These are phyloP conservation scores for Drosophila leontia DNA, from an alignment of 1,140 invertebrate genomes.

Conservation along the genomic window DNA sequence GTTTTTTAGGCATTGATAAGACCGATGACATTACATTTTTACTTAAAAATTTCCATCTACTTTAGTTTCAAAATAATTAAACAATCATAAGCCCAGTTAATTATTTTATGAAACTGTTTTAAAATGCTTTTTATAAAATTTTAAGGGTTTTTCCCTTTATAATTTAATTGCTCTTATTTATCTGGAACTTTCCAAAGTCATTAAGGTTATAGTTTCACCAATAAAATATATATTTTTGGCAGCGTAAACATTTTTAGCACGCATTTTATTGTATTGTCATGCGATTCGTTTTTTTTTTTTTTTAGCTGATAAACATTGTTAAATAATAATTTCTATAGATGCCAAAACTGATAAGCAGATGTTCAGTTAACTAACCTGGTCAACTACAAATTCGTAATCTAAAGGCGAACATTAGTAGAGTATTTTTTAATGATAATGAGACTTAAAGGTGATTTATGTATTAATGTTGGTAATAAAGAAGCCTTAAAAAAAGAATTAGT, in stretches of 20 bases:
- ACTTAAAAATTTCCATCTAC: background rate
- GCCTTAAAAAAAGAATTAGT: background rate
- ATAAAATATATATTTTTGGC: constrained; percentile 2
- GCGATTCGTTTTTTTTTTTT: constrained; percentile 15
- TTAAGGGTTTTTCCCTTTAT: background rate
- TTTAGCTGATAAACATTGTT: constrained; percentile 16
- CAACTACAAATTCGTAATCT: constrained; percentile 14
- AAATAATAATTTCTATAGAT: constrained; percentile 26
- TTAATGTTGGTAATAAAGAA: background rate
- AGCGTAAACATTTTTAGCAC: background rate
- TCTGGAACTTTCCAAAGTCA: constrained; percentile 1
- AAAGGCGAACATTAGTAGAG: background rate
- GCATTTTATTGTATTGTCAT: constrained; percentile 1
- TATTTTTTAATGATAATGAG: background rate
- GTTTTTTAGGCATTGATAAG: background rate
- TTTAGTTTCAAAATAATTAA: background rate
- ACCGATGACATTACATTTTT: background rate
- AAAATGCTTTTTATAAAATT: background rate
- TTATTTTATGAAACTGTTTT: background rate
- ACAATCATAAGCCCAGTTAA: no score
- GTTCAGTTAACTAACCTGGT: constrained; percentile 19
- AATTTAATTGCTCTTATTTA: background rate
- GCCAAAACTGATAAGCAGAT: constrained; percentile 16
- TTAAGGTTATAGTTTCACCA: constrained; percentile 1
- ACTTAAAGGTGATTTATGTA: background rate